phyloP scores from a whole-genome alignment of 1,140 invertebrate genomes.

The Cyrtorhinus lividipennis region DNA sequence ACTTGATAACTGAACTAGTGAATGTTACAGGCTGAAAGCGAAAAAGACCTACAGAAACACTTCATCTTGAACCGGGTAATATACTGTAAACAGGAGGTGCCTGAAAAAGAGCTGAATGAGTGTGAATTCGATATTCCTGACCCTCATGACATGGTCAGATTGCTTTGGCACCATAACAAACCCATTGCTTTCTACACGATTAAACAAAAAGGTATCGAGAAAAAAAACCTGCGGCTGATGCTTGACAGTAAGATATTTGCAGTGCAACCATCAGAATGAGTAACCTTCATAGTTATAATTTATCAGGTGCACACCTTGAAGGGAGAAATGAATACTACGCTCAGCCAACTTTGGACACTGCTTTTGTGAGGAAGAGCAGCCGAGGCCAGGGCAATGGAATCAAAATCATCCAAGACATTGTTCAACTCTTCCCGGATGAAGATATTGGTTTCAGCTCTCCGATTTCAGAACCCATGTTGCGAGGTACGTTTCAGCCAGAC shows the following conservation, averaged over 20 bases:
- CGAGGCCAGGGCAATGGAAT: background rate
- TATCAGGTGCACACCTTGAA: background rate
- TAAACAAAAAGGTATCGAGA: background rate
- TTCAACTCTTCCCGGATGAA: background rate
- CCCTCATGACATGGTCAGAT: background rate
- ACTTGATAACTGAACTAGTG: background rate
- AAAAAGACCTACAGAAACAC: background rate
- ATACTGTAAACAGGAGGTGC: background rate
- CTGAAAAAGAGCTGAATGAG: background rate
- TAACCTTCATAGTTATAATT: no score
- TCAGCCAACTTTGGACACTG: background rate
- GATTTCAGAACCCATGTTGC: background rate
- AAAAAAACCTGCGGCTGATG: no score
- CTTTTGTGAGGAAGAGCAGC: background rate
- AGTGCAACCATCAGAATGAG: no score
- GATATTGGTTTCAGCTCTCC: conserved; percentile 1
- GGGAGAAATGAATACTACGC: background rate
- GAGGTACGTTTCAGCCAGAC: background rate
- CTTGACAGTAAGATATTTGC: no score
- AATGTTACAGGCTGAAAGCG: background rate
- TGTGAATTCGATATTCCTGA: background rate
- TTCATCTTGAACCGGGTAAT: background rate
- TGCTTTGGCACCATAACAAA: background rate
- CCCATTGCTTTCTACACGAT: background rate
- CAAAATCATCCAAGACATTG: background rate